These are phyloP conservation scores for Anser brachyrhynchus DNA, from an alignment of 2,113 vertebrate species.

Conservation along the genomic window DNA sequence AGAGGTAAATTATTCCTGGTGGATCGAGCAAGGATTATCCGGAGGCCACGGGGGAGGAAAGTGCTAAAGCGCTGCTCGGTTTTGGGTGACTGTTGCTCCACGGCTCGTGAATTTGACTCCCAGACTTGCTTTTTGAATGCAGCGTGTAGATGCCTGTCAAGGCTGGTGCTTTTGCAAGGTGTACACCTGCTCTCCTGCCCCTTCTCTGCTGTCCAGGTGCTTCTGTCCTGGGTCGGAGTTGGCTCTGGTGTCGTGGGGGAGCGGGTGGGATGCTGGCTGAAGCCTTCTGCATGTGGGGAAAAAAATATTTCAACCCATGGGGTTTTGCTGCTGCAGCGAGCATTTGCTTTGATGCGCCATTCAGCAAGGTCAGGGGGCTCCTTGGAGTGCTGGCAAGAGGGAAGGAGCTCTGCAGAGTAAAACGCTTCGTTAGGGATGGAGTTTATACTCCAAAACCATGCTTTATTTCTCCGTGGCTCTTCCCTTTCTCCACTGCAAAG, in stretches of 20 bases:
- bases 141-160: not conserved
- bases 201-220: not conserved
- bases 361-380: not conserved
- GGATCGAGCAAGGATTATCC: not conserved
- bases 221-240: not conserved
- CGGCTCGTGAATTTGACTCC: not conserved
- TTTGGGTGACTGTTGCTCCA: not conserved
- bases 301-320: not conserved
- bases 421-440: not conserved
- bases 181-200: not conserved
- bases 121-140: not conserved
- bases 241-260: not conserved
- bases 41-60: not conserved
- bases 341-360: not conserved
- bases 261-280: not conserved
- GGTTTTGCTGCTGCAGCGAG: not conserved
- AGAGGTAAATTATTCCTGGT: slow-evolving; percentile 26
- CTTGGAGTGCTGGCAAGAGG: not conserved
- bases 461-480: not conserved
- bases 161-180: not conserved
- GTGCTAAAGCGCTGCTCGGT: not conserved
- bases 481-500: not conserved
- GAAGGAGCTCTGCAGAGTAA: not conserved
- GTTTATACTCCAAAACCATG: not conserved
- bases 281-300: not conserved